These are phyloP conservation scores for Austrolebias charrua DNA, from an alignment of 2,797 vertebrate genomes.

Conservation along the genomic window DNA sequence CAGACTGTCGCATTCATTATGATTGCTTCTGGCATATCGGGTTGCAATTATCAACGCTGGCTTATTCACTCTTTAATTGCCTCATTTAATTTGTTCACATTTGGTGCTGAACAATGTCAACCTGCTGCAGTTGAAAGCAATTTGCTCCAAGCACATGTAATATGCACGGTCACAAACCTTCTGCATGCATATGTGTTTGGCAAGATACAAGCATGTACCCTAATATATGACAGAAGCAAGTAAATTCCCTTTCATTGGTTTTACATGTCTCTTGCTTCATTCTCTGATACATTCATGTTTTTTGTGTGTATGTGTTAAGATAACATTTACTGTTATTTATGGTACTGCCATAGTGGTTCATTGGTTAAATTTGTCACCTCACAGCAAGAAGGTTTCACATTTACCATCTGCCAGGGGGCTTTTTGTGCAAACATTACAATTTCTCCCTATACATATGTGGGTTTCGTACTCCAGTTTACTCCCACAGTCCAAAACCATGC, in stretches of 20 bases:
- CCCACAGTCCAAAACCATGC: too few species aligned
- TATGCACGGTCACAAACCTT: constrained; percentile 42
- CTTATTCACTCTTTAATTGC: constrained; percentile 85
- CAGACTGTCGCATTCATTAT: constrained; percentile 76
- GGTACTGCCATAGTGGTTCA: too few species aligned
- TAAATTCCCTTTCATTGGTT: neutral
- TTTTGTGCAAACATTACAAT: too few species aligned
- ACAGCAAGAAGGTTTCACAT: too few species aligned
- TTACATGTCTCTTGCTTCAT: too few species aligned
- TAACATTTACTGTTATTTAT: too few species aligned
- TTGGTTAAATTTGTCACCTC: too few species aligned
- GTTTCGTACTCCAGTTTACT: too few species aligned
- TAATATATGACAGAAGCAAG: neutral
- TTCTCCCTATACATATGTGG: too few species aligned
- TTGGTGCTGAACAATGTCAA: constrained; percentile 80
- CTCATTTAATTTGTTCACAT: constrained; percentile 86
- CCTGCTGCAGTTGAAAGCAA: constrained; percentile 77
- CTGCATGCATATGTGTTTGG: constrained; percentile 16
- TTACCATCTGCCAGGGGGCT: too few species aligned
- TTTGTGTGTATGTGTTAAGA: too few species aligned
- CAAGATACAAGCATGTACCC: constrained; percentile 13
- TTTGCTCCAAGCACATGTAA: constrained; percentile 78
- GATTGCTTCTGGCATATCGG: constrained; percentile 80
- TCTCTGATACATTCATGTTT: neutral
- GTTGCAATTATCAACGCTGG: constrained; percentile 79